Conservation (phyloP, 2,888 invertebrate species). For the Serripes groenlandicus region DNA sequence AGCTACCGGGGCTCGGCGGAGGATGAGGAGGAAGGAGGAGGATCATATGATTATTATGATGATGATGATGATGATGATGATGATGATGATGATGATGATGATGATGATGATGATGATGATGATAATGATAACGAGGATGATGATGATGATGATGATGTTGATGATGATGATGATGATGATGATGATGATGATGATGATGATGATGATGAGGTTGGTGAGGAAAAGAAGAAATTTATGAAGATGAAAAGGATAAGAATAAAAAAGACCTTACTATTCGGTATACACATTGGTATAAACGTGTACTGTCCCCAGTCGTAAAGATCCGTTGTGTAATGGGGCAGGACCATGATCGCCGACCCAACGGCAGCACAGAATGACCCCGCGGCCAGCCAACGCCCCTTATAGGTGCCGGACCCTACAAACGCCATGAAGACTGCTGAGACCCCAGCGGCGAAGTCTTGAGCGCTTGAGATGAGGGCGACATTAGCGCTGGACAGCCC, state of each 20-base stretch:
- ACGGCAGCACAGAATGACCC: slow-evolving; percentile 91
- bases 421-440: slow-evolving; percentile 77
- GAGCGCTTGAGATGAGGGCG: slow-evolving; percentile 80
- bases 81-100: no score
- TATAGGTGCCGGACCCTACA: slow-evolving; percentile 75
- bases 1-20: no score
- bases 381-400: slow-evolving; percentile 91
- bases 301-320: slow-evolving; percentile 87
- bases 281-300: slow-evolving; percentile 17
- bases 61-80: no score
- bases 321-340: slow-evolving; percentile 93
- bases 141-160: no score
- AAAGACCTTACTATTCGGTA: not conserved
- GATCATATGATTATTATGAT: no score
- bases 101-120: no score
- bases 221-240: no score
- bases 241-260: not conserved
- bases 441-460: slow-evolving; percentile 82
- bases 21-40: no score
- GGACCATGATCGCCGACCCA: slow-evolving; percentile 91
- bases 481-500: slow-evolving; percentile 78
- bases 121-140: no score
- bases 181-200: no score
- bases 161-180: no score
- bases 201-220: no score